Evolutionary conservation across 2,888 invertebrate species (phyloP).

Genomic region (Acleris laterana): DNA sequence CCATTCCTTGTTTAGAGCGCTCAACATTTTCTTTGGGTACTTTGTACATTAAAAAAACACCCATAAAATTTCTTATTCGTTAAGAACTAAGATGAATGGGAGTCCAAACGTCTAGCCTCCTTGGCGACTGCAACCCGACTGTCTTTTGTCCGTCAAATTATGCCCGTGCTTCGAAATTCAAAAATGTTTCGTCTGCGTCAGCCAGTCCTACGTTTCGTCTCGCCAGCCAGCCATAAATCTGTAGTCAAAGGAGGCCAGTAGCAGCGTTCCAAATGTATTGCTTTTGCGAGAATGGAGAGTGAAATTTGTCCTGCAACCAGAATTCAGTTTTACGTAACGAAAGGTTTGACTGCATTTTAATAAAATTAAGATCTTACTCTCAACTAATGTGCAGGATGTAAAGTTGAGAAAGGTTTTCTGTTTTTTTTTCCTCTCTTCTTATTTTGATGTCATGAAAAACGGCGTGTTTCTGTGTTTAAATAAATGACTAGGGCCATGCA

Average conservation of each 20-base stretch:
- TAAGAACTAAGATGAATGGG: not conserved
- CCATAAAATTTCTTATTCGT: not conserved
- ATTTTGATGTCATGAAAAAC: no score
- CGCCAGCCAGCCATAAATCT: conserved; percentile 16
- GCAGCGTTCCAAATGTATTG: not conserved
- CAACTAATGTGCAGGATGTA: no score
- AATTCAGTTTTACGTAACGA: not conserved
- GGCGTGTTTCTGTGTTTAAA: no score
- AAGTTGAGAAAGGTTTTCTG: no score
- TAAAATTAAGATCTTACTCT: no score
- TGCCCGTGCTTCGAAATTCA: conserved; percentile 9
- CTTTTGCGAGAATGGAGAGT: not conserved
- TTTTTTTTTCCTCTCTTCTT: no score
- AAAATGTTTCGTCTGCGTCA: conserved; percentile 15
- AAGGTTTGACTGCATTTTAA: no score
- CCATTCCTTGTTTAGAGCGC: no score
- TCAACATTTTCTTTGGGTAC: no score
- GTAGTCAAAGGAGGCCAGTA: not conserved
- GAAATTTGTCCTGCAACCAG: not conserved
- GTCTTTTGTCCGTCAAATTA: conserved; percentile 21
- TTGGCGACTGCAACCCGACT: conserved; percentile 15
- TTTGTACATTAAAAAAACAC: no score
- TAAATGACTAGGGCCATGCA: no score
- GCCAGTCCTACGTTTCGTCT: conserved; percentile 14
- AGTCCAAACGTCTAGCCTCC: conserved; percentile 11